phyloP scores from a whole-genome alignment of 2,888 invertebrate species.

The Drosophila putrida region DNA sequence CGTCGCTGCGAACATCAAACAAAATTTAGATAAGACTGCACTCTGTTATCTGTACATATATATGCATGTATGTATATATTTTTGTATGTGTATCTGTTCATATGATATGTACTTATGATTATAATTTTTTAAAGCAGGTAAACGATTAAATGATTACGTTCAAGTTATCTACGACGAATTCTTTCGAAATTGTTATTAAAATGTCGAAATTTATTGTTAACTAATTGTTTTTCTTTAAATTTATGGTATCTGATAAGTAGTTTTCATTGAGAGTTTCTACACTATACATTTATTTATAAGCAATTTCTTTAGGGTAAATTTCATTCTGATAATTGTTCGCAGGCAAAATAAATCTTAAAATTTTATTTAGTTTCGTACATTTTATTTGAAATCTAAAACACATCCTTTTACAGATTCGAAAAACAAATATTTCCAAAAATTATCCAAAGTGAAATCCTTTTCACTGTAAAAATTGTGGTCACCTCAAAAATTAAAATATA shows the following conservation, averaged over 20 bases:
- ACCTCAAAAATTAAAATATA: no score
- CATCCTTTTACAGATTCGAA: no score
- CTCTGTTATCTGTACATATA: constrained; percentile 35
- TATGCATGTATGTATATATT: constrained; percentile 22
- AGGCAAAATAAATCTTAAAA: no score
- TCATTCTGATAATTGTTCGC: no score
- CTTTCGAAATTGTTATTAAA: constrained; percentile 21
- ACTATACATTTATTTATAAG: neutral
- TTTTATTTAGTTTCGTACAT: no score
- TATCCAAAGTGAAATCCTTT: no score
- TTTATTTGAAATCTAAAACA: no score
- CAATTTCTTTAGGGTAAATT: neutral
- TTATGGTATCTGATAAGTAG: neutral
- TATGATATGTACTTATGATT: constrained; percentile 35
- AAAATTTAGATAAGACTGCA: constrained; percentile 51
- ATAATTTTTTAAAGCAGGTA: constrained; percentile 15
- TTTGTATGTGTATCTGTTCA: neutral
- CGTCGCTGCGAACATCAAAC: constrained; percentile 10
- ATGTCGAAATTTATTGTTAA: neutral
- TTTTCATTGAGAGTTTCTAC: neutral
- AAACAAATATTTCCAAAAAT: no score
- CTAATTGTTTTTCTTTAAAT: constrained; percentile 2
- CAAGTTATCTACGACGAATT: constrained; percentile 3
- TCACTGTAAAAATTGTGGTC: no score
- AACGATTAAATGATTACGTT: constrained; percentile 9